Base-by-base conservation (phyloP, 2,797 vertebrate species). In the Enteromius viviparus region DNA sequence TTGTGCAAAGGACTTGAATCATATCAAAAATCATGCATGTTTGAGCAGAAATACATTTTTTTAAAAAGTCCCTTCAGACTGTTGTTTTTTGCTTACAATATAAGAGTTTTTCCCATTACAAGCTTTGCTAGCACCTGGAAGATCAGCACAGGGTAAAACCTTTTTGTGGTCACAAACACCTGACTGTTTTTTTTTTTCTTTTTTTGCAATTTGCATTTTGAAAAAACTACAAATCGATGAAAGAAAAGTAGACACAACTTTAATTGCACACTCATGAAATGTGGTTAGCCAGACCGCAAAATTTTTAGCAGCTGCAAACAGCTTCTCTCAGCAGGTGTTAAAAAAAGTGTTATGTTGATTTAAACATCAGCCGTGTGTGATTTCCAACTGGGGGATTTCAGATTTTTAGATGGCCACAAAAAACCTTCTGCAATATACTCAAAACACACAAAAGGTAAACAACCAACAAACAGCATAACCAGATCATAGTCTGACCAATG, bases 361-460 rank as follows among this genome's bases (percentile, higher is more conserved):
- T 70, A 70, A 85, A 80, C 32, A 74, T 80, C 81, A 84, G 55
- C 14, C 32, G 65, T 86, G 42, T 85, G 84, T 86, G 71, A 85
- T 81, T 85, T 85, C 85, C 86, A 83, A 17, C 51, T 4, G 29
- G 84, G 88, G 88, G 78, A 87, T 85, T 89, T 89, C 70, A 84
- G 42, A 15, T 82, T 29, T 29, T 60, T 4, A 76, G 70, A 72
- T 32, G 40, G 47, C 49, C 65, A 78, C 68, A 85, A 78, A 69
- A 81, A 74, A 19, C 5, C 15, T 10, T 49, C 40, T 58, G 78
- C 45, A 58, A 80, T 60, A 80, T 53, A 42, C 26, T 47, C 15
- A 69, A 4, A 72, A 60, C 58, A 51, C 26, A 23, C 14, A 51
- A 34, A 68, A 65, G 66, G 49, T 72, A n/a, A 47, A 71, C 32